Conservation (phyloP, 2,113 vertebrate species). For the Atherinomorus stipes region DNA sequence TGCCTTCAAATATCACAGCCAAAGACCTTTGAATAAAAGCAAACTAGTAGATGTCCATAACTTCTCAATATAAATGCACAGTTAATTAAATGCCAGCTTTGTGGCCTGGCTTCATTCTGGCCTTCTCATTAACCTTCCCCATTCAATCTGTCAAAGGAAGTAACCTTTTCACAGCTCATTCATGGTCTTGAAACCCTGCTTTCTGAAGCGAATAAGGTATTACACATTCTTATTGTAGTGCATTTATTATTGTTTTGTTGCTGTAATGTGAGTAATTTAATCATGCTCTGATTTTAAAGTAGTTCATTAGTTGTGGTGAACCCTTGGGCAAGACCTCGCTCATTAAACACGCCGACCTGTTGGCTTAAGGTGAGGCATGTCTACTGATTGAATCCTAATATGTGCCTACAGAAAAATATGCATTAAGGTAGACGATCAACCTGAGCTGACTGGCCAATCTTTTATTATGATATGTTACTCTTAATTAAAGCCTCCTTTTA, state of each 20-base stretch:
- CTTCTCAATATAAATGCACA: conserved; percentile 49
- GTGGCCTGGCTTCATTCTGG: conserved; percentile 53
- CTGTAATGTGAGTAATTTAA: conserved; percentile 42
- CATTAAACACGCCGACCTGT: conserved; percentile 50
- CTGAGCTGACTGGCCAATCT: conserved; percentile 15
- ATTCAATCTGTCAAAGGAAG: conserved; percentile 66
- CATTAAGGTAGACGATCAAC: conserved; percentile 6
- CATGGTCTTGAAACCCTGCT: conserved; percentile 46
- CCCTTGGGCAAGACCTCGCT: conserved; percentile 31
- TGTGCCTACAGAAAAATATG: not conserved
- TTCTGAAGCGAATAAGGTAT: conserved; percentile 31
- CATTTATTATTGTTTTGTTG: conserved; percentile 44
- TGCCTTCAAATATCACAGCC: conserved; percentile 23
- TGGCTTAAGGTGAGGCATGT: conserved; percentile 30
- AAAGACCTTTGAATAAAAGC: conserved; percentile 21
- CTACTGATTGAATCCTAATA: conserved; percentile 34
- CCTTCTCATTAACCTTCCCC: conserved; percentile 74
- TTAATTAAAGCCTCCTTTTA: conserved; percentile 39
- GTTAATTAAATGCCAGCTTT: conserved; percentile 71
- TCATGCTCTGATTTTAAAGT: conserved; percentile 52
- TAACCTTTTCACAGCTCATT: conserved; percentile 74
- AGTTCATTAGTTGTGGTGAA: conserved; percentile 45
- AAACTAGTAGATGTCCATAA: conserved; percentile 35
- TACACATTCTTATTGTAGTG: not conserved
- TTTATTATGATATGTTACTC: conserved; percentile 29